Conservation (phyloP, 2,888 invertebrate genomes). For the Scaptomyza parva region DNA sequence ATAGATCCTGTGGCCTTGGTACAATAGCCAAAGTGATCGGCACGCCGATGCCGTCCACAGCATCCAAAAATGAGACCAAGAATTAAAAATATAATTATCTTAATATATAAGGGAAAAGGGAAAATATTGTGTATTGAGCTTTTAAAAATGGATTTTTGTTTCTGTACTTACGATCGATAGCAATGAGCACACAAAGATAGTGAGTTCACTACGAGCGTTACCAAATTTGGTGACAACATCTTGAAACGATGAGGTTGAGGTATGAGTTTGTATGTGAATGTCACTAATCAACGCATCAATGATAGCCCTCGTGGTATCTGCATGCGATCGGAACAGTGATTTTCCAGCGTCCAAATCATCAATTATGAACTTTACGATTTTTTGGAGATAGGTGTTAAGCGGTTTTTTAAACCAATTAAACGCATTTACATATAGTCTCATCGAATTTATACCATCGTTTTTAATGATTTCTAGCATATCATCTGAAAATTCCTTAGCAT, state of each 20-base stretch:
- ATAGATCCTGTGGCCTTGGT: slow-evolving; percentile 54
- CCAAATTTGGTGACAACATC: background rate
- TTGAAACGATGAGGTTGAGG: background rate
- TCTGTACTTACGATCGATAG: background rate
- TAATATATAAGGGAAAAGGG: slow-evolving; percentile 31
- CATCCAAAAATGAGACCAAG: slow-evolving; percentile 31
- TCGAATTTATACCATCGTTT: too few relatives aligned
- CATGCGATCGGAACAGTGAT: background rate
- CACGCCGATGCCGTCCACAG: slow-evolving; percentile 50
- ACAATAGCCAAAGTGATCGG: slow-evolving; percentile 51
- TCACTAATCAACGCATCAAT: background rate
- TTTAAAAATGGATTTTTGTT: background rate
- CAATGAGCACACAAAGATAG: background rate
- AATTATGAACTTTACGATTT: background rate
- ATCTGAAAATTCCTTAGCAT: too few relatives aligned
- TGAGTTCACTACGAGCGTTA: background rate
- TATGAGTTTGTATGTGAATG: background rate
- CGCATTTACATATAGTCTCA: too few relatives aligned
- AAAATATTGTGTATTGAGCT: background rate
- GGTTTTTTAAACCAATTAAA: too few relatives aligned
- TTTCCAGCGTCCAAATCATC: background rate
- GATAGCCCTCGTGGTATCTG: background rate
- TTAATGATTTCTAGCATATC: too few relatives aligned
- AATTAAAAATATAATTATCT: background rate
- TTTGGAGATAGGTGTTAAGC: background rate